phyloP scores from a whole-genome alignment of 2,888 invertebrate species.

The Drosophila hamatofila region DNA sequence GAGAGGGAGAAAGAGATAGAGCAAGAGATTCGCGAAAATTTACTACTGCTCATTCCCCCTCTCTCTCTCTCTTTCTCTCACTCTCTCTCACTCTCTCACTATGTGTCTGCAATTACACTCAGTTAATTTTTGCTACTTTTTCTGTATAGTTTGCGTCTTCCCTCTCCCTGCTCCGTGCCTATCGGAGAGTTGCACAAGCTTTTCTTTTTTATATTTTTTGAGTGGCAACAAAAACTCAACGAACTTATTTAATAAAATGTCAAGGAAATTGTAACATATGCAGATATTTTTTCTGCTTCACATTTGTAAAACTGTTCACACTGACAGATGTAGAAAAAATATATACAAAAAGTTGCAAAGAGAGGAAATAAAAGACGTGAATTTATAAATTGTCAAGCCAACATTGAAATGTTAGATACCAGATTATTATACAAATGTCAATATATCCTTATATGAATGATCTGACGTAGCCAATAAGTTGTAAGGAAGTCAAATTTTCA shows the following conservation, averaged over 20 bases:
- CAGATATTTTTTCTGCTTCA: background rate
- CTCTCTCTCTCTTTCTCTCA: background rate
- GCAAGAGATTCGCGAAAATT: background rate
- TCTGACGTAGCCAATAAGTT: too few species aligned
- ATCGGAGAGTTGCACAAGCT: conserved; percentile 38
- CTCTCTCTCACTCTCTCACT: conserved; percentile 11
- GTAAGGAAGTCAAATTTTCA: too few species aligned
- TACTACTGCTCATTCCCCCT: background rate
- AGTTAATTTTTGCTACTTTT: conserved; percentile 37
- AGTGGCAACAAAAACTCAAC: conserved; percentile 31
- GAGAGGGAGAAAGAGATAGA: background rate
- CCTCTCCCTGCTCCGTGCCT: background rate
- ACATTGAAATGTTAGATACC: too few species aligned
- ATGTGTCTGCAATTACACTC: conserved; percentile 34
- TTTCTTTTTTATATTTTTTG: background rate
- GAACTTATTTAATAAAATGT: conserved; percentile 52
- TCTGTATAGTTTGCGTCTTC: conserved; percentile 19
- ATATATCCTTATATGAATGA: too few species aligned
- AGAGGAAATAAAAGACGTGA: background rate
- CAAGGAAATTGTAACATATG: conserved; percentile 3
- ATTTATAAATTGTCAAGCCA: too few species aligned
- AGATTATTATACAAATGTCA: too few species aligned
- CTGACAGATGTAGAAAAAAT: background rate
- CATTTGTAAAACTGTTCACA: background rate
- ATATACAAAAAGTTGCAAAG: background rate